Conservation (phyloP, 2,888 invertebrate species). For the Polyommatus icarus region DNA sequence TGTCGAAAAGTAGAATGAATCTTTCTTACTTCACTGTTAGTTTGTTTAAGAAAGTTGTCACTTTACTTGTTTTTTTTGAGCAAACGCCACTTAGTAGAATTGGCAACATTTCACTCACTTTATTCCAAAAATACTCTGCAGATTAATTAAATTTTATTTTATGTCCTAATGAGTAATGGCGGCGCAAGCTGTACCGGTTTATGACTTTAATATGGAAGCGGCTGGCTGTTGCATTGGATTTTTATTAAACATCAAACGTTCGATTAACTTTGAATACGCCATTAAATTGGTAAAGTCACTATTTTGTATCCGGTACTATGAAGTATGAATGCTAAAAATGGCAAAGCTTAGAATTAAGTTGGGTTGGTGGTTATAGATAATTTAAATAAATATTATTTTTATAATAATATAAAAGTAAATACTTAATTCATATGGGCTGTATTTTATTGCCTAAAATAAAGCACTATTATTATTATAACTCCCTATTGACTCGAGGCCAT, state of each 20-base stretch:
- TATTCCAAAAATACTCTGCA: neutral
- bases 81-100: neutral
- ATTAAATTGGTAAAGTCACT: neutral
- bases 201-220: neutral
- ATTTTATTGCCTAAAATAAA: too few relatives aligned
- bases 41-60: neutral
- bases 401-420: too few relatives aligned
- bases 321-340: neutral
- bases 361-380: neutral
- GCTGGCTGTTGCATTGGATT: neutral
- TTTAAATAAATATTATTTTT: too few relatives aligned
- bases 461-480: too few relatives aligned
- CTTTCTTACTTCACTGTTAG: too few relatives aligned
- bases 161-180: slow-evolving; percentile 1
- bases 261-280: neutral
- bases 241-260: neutral
- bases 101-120: neutral
- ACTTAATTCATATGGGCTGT: too few relatives aligned
- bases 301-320: neutral
- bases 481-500: too few relatives aligned
- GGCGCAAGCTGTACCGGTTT: neutral
- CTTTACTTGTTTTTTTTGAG: neutral
- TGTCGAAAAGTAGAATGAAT: neutral
- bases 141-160: slow-evolving; percentile 22
- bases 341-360: neutral